A percentile compares a stretch with the other conserved stretches of the same genome.
These are phyloP conservation scores for Malurus leucopterus DNA, from an alignment of 2,797 vertebrate genomes.

Conservation along the genomic window DNA sequence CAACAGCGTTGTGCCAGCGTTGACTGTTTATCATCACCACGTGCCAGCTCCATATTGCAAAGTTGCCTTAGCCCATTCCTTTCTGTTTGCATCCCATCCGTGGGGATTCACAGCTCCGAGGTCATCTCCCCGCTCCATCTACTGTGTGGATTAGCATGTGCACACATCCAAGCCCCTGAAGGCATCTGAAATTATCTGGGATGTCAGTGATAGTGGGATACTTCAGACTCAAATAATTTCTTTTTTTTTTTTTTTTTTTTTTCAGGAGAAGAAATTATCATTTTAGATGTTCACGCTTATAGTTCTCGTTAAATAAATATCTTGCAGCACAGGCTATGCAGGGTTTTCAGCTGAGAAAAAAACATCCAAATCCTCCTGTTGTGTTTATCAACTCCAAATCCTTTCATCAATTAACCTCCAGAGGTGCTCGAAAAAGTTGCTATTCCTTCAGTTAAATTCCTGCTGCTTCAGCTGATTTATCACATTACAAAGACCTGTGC, in stretches of 20 bases:
- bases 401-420: slow-evolving; percentile 57
- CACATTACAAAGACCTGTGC: slow-evolving; percentile 11
- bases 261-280: not conserved
- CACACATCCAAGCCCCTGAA: not conserved
- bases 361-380: slow-evolving; percentile 33
- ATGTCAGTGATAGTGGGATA: not conserved
- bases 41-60: slow-evolving; percentile 48
- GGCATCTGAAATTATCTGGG: not conserved
- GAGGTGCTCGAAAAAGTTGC: slow-evolving; percentile 32
- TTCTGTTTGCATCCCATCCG: not conserved
- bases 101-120: not conserved
- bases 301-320: slow-evolving; percentile 15
- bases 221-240: not conserved
- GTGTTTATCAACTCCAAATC: slow-evolving; percentile 40
- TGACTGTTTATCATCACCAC: slow-evolving; percentile 56
- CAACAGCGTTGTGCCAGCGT: slow-evolving; percentile 40
- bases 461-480: slow-evolving; percentile 53
- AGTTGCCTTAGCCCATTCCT: slow-evolving; percentile 17
- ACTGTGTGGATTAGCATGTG: not conserved
- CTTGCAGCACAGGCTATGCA: not conserved
- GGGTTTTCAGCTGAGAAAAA: not conserved
- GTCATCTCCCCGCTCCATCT: slow-evolving; percentile 40
- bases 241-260: not conserved
- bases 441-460: slow-evolving; percentile 24
- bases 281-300: not conserved